Conservation (phyloP, 2,113 vertebrate species). For the Casuarius casuarius region DNA sequence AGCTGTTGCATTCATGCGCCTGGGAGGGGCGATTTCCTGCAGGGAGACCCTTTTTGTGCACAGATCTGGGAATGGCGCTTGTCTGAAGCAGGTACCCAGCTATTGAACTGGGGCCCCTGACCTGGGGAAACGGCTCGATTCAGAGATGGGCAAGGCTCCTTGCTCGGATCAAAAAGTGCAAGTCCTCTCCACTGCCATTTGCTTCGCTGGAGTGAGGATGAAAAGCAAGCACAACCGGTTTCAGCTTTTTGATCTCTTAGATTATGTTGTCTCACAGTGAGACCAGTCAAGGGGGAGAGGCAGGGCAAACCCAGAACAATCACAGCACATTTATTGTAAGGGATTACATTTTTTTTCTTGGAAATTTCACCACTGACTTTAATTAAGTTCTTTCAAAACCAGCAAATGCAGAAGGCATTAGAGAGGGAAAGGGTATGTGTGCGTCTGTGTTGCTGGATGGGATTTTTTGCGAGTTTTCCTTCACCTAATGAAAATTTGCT, state of each 20-base stretch:
- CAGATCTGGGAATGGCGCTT: not conserved
- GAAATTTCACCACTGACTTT: slow-evolving; percentile 51
- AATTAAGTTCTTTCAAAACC: slow-evolving; percentile 60
- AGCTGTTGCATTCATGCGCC: not conserved
- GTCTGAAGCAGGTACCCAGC: not conserved
- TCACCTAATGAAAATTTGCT: not conserved
- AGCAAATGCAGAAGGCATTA: not conserved
- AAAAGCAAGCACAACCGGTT: not conserved
- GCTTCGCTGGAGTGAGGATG: not conserved
- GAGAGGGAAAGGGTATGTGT: not conserved
- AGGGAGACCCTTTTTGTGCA: not conserved
- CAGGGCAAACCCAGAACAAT: slow-evolving; percentile 19
- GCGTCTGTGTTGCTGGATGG: accelerated
- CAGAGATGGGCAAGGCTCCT: not conserved
- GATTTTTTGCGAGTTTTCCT: not conserved
- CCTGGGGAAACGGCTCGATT: not conserved
- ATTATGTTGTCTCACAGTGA: not conserved
- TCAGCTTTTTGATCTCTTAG: slow-evolving; percentile 22
- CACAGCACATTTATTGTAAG: not conserved
- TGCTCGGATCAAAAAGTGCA: not conserved
- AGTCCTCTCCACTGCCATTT: not conserved
- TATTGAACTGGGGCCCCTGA: not conserved
- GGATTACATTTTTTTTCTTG: slow-evolving; percentile 6
- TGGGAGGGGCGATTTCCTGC: not conserved
- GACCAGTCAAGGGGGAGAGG: not conserved